Evolutionary conservation across 2,113 vertebrate genomes (phyloP), one percentile per base, ranked within the genome.

Genomic region (Lonchura striata): DNA sequence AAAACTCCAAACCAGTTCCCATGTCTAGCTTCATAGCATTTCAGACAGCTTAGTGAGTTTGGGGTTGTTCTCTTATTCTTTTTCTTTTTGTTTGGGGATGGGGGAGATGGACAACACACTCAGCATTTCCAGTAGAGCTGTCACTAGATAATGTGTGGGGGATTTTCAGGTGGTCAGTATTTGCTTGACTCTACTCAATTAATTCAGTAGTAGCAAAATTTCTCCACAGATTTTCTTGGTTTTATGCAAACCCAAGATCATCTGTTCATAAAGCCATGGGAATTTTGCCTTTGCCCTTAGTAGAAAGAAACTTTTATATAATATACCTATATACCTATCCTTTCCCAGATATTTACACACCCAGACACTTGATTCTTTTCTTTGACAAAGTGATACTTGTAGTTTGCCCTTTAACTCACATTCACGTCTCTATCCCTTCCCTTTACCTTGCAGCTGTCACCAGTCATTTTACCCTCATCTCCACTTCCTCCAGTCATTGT

Each of bases 91-190:
- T 56, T 60, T 60, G 21, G 11, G 23, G 14, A 37, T 2, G 1
- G 0, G 2, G 0, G 17, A 2, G 1, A 44, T 17, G 6, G 25
- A 10, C 7, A 42, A 31, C 30, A 52, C 15, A n/a, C 8, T 35
- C 24, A 53, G 9, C 13, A 33, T 66, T 80, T 80, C 77, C 27
- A 28, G 33, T 15, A 30, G 37, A 60, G 6, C 6, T 83, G 13
- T 83, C 10, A 31, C 47, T 52, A 75, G 35, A 33, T 47, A 74
- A 46, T 27, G 7, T 66, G 23, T 10, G 2, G 0, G 16, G 16
- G 30, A 22, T 71, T 93, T 95, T 63, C 50, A 70, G 21, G n/a
- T 37, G 18, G 4, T 66, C 50, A 31, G 11, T 44, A 42, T 80
- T 54, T 74, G 35, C 17, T 37, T 35, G 68, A 17, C 9, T 76